These are phyloP conservation scores for Zingel zingel DNA, from an alignment of 2,113 vertebrate species.

Conservation along the genomic window DNA sequence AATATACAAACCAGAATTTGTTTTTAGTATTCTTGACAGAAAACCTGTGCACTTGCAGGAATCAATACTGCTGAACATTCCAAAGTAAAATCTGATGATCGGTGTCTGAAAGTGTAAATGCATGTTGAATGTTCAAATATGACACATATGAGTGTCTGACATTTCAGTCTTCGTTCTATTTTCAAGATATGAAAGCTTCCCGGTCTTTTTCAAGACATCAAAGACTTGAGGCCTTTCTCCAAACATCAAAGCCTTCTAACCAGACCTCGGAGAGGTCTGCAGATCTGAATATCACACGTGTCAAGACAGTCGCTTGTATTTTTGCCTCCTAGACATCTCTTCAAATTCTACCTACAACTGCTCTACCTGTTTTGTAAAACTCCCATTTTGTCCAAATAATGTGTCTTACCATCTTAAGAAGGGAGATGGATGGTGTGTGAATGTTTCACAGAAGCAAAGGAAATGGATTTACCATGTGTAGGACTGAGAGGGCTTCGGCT, in stretches of 20 bases:
- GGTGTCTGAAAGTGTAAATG: slow-evolving; percentile 31
- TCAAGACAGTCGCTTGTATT: slow-evolving; percentile 32
- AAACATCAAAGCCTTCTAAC: slow-evolving; percentile 49
- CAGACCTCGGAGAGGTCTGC: slow-evolving; percentile 43
- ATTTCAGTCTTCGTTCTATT: slow-evolving; percentile 58
- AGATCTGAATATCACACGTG: slow-evolving; percentile 29
- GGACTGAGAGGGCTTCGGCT: slow-evolving; percentile 26
- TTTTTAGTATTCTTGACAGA: neutral
- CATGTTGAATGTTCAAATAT: slow-evolving; percentile 30
- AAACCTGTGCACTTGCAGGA: slow-evolving; percentile 19
- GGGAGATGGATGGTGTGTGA: slow-evolving; percentile 35
- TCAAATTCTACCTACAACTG: slow-evolving; percentile 10
- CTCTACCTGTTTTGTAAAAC: slow-evolving; percentile 10
- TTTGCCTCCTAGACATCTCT: slow-evolving; percentile 16
- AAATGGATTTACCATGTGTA: slow-evolving; percentile 79
- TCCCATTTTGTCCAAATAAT: slow-evolving; percentile 13
- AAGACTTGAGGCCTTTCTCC: slow-evolving; percentile 61
- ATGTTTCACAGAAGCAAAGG: slow-evolving; percentile 29
- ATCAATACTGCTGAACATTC: neutral
- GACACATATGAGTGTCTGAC: slow-evolving; percentile 18
- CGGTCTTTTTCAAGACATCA: slow-evolving; percentile 62
- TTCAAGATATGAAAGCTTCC: slow-evolving; percentile 47
- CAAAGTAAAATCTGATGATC: slow-evolving; percentile 3
- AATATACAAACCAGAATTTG: neutral
- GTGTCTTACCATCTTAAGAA: slow-evolving; percentile 11